These are phyloP conservation scores for Takifugu bimaculatus DNA, from an alignment of 2,113 vertebrate species.

Conservation along the genomic window DNA sequence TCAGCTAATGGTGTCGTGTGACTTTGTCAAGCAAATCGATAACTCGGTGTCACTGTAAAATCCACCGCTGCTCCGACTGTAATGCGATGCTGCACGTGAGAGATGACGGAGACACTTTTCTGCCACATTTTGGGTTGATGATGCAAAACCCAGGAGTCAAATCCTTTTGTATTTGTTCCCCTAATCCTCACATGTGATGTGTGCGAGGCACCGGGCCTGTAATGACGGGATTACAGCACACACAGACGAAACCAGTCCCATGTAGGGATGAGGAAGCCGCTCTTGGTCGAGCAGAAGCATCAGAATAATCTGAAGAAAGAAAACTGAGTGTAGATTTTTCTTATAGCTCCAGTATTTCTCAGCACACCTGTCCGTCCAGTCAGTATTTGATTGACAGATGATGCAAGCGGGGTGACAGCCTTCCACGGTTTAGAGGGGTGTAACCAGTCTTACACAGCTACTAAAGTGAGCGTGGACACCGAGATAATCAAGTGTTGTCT, in stretches of 20 bases:
- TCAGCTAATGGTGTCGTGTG: conserved; percentile 50
- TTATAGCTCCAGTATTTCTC: conserved; percentile 7
- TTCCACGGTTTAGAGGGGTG: conserved; percentile 49
- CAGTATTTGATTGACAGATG: conserved; percentile 46
- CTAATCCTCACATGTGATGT: conserved; percentile 5
- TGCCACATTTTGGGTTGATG: conserved; percentile 25
- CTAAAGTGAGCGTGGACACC: conserved; percentile 52
- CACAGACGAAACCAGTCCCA: conserved; percentile 34
- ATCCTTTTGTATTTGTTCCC: conserved; percentile 1
- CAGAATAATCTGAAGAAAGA: no score
- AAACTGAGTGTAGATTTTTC: not conserved
- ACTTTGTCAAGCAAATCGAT: conserved; percentile 56
- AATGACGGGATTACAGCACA: conserved; percentile 33
- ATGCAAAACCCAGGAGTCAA: conserved; percentile 8
- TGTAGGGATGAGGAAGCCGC: not conserved
- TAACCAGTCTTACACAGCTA: conserved; percentile 49
- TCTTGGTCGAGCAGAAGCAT: no score
- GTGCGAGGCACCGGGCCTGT: conserved; percentile 27
- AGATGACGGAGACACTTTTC: conserved; percentile 37
- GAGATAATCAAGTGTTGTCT: conserved; percentile 55
- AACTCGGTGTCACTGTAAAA: conserved; percentile 59
- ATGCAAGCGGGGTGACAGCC: conserved; percentile 51
- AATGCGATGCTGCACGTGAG: conserved; percentile 34
- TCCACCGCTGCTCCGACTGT: conserved; percentile 32
- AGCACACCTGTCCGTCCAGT: conserved; percentile 12